Evolutionary conservation across 2,113 vertebrate species (phyloP), one percentile per base, ranked within the genome.

Genomic region (Lontra canadensis): DNA sequence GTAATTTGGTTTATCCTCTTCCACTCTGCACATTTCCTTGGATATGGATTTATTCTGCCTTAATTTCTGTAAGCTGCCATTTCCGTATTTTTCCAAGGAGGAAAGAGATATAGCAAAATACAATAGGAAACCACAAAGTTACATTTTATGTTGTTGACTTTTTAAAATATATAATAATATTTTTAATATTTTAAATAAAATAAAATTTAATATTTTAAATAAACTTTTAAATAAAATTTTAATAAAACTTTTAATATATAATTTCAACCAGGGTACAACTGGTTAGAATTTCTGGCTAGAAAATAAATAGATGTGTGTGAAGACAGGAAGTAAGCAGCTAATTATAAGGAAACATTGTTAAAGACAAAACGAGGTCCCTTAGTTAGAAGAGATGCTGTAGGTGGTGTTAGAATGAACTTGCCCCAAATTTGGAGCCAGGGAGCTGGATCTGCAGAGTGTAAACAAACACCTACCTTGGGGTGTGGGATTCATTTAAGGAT

Each of bases 401-500:
- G 55, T 23, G 88, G 21, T 57, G 73, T 52, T 7, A 52, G 55
- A 92, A 95, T 83, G 65, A 94, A 85, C 61, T 93, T 47, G n/a
- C 52, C 52, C 71, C 95, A 85, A 88, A 71, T 63, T 15, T 82
- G 39, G 69, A 96, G 31, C 13, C 49, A 34, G 20, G 47, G 52
- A 94, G 76, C 74, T 82, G 6, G 17, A 71, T 96, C n/a, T 94
- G 74, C 36, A 87, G 81, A 97, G 73, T 47, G 59, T 84, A 95
- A 90, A 96, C 31, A 97, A 97, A 82, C 21, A 78, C 87, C 67
- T 61, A 88, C 67, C 83, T 78, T 76, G 78, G 79, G 83, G 86
- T 73, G 44, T 79, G 76, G 59, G 71, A 93, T 96, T 96, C 84
- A 95, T 79, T 97, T 84, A 79, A 88, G 92, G 9, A 34, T 94